These are phyloP conservation scores for Ethmia dodecea DNA, from an alignment of 2,888 invertebrate genomes.

Conservation along the genomic window DNA sequence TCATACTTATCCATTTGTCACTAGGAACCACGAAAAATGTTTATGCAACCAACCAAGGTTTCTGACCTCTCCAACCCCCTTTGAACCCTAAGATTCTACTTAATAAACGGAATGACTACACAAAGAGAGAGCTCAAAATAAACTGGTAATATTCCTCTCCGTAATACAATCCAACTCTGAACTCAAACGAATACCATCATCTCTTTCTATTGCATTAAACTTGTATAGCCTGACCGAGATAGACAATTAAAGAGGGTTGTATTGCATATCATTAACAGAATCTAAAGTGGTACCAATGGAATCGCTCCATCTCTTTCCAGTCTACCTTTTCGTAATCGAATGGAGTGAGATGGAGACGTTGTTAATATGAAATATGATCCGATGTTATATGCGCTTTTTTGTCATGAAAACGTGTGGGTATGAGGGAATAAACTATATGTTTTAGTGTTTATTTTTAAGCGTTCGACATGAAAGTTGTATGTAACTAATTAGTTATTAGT, in stretches of 20 bases:
- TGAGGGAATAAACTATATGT: too few relatives aligned
- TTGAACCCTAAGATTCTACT: conserved; percentile 15
- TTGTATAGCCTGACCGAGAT: conserved; percentile 24
- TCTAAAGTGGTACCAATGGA: conserved; percentile 24
- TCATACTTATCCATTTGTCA: conserved; percentile 40
- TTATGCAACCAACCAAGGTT: conserved; percentile 23
- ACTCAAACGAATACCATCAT: conserved; percentile 18
- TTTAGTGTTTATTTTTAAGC: too few relatives aligned
- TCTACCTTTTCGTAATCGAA: conserved; percentile 6
- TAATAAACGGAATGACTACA: conserved; percentile 18
- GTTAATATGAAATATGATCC: conserved; percentile 36
- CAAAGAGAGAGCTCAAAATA: conserved; percentile 27
- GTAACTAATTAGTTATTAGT: too few relatives aligned
- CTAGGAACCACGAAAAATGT: conserved; percentile 43
- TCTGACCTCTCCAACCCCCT: conserved; percentile 25
- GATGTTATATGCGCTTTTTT: conserved; percentile 27
- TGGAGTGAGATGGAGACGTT: conserved; percentile 24
- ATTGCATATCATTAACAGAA: conserved; percentile 57
- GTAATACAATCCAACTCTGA: conserved; percentile 24
- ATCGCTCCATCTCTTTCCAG: conserved; percentile 35
- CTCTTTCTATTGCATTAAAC: conserved; percentile 23
- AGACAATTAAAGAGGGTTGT: conserved; percentile 42
- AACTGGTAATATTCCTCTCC: conserved; percentile 27
- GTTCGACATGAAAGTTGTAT: too few relatives aligned
- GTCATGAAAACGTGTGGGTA: conserved; percentile 43